These are phyloP conservation scores for Rachycentron canadum DNA, from an alignment of 2,797 vertebrate genomes.

Conservation along the genomic window DNA sequence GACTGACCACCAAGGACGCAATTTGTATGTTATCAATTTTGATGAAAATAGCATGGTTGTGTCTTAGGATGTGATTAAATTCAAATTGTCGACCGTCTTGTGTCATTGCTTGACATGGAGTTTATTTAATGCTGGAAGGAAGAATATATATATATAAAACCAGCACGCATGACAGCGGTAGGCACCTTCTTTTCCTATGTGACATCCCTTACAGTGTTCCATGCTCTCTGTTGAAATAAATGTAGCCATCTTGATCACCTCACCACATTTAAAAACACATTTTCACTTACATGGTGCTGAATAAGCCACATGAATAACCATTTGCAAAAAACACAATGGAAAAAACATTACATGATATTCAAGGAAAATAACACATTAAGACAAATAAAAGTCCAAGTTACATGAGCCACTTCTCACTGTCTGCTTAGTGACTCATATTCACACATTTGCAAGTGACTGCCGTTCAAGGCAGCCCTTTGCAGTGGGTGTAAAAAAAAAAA, in stretches of 20 bases:
- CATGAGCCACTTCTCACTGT: conserved; percentile 25
- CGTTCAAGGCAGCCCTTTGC: conserved; percentile 10
- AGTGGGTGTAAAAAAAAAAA: conserved; percentile 8
- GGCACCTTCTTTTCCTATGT: conserved; percentile 19
- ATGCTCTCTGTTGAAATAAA: conserved; percentile 13
- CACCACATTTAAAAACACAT: conserved; percentile 18
- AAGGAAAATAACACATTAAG: conserved; percentile 18
- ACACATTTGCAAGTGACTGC: conserved; percentile 35
- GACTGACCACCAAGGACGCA: conserved; percentile 53
- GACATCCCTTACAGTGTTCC: neutral
- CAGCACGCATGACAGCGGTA: conserved; percentile 25
- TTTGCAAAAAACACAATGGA: conserved; percentile 20
- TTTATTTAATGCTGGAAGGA: conserved; percentile 59
- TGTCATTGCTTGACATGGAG: conserved; percentile 53
- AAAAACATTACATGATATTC: conserved; percentile 10
- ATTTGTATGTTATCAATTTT: conserved; percentile 68
- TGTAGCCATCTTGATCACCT: conserved; percentile 2
- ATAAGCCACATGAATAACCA: conserved; percentile 26
- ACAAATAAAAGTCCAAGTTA: conserved; percentile 40
- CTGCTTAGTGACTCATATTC: conserved; percentile 37
- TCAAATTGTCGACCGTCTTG: conserved; percentile 66
- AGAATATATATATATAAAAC: conserved; percentile 41
- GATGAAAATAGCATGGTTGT: conserved; percentile 66
- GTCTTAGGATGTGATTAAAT: conserved; percentile 71
- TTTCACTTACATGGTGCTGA: conserved; percentile 21